Base-by-base conservation (phyloP, 2,888 invertebrate genomes). In the Rhyacophila evoluta region DNA sequence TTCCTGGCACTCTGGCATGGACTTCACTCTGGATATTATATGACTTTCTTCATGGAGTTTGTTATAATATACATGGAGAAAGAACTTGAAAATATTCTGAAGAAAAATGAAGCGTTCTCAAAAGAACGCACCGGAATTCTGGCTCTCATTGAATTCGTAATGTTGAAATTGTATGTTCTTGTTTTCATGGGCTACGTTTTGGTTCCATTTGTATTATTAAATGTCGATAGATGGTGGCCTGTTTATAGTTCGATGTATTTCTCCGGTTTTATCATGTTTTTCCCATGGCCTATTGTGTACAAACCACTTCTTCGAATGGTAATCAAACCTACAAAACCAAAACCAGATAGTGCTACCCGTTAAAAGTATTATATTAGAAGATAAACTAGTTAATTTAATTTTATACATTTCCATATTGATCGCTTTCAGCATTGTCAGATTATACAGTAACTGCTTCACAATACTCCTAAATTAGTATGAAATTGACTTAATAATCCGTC, bases 1-100 rank as follows among this genome's bases (percentile, higher is more conserved):
- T 99, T 98, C 87, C 91, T 99, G 39, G 97, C 99, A 0, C 85
- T 98, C 0, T 99, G 99, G 99, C 99, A 99, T 87, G 99, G 99
- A 10, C 93, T 97, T 74, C 95, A 97, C 85, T 93, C 95, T 8
- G 98, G 99, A 0, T 99, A 99, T 85, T 99, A 98, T 86, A 89
- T 96, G 84, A 95, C 95, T 69, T 99, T 99, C 90, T 91, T 95
- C 78, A 93, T 97, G 87, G 99, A 99, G 85, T 98, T 97, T 85
- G 87, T 96, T 36, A 94, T 96, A 36, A 95, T 98, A 86, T 92
- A 92, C 81, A 92, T 95, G 85, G 98, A 98, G 84, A 95, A 94
- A 87, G 95, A 96, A 85, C 83, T 94, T 0, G 91, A 91, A 84
- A 84, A 87, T 0, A 89, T 93, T 5, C 83, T 94, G 0, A 85